Conservation (phyloP, 2,113 vertebrate species). For the Triplophysa dalaica region DNA sequence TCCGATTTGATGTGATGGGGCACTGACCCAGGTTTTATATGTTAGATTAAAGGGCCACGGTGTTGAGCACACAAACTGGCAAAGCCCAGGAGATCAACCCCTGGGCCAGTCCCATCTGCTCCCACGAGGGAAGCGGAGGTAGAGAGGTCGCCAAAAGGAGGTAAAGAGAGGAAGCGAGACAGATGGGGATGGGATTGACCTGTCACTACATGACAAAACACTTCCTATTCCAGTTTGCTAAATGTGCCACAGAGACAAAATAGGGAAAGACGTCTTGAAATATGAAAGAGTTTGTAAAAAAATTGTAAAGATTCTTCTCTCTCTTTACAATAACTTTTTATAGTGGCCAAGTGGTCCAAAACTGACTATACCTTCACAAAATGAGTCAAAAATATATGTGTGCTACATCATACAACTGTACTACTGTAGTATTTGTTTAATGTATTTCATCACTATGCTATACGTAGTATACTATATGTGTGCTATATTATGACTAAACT, state of each 20-base stretch:
- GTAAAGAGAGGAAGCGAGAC: slow-evolving; percentile 16
- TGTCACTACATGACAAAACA: slow-evolving; percentile 48
- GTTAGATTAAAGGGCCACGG: slow-evolving; percentile 58
- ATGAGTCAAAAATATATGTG: too few species aligned
- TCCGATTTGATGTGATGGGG: slow-evolving; percentile 47
- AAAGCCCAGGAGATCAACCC: slow-evolving; percentile 43
- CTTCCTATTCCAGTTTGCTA: not conserved
- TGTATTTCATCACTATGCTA: too few species aligned
- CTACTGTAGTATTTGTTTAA: too few species aligned
- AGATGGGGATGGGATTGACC: slow-evolving; percentile 20
- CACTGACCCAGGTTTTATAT: slow-evolving; percentile 41
- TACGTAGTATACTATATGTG: too few species aligned
- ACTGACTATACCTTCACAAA: too few species aligned
- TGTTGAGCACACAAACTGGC: slow-evolving; percentile 31
- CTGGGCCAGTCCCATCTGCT: slow-evolving; percentile 56
- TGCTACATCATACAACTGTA: too few species aligned
- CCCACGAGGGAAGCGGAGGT: slow-evolving; percentile 34
- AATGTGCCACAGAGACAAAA: slow-evolving; percentile 39
- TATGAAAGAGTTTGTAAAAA: too few species aligned
- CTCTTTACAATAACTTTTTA: too few species aligned
- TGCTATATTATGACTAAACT: too few species aligned
- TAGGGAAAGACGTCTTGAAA: not conserved
- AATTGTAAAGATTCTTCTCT: too few species aligned
- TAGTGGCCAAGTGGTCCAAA: too few species aligned
- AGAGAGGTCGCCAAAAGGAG: slow-evolving; percentile 35